A percentile compares a stretch with the other conserved stretches of the same genome.
phyloP scores from a whole-genome alignment of 1,140 invertebrate species.

The Drosophila bocki region DNA sequence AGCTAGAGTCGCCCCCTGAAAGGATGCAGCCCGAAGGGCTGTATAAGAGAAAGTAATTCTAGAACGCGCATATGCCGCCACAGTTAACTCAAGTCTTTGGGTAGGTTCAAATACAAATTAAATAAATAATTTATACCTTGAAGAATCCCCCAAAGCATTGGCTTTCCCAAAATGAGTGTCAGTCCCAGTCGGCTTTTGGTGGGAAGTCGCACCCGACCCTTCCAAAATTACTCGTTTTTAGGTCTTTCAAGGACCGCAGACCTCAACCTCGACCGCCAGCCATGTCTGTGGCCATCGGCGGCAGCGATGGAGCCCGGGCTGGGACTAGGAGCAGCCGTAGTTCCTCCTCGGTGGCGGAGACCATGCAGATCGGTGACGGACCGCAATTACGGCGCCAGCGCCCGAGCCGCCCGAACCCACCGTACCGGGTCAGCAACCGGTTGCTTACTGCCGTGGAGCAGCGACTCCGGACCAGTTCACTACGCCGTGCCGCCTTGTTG shows the following conservation, averaged over 20 bases:
- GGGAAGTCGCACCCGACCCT: background rate
- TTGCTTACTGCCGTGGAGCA: background rate
- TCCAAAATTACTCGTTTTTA: conserved; percentile 13
- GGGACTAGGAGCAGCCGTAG: conserved; percentile 9
- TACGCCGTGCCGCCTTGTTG: background rate
- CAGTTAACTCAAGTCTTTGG: background rate
- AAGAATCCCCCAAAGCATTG: background rate
- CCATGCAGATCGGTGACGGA: conserved; percentile 28
- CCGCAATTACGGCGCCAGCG: background rate
- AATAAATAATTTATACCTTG: background rate
- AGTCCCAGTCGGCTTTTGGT: conserved; percentile 15
- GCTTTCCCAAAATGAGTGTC: background rate
- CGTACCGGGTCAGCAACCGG: background rate
- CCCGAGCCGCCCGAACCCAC: background rate
- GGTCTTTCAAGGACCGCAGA: background rate
- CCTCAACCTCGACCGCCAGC: conserved; percentile 1
- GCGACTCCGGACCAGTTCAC: background rate
- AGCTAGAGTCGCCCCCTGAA: too few relatives aligned
- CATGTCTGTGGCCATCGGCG: conserved; percentile 6
- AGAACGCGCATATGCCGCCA: conserved; percentile 41
- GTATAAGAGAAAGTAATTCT: conserved; percentile 47
- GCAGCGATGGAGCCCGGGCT: background rate
- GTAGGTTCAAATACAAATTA: background rate
- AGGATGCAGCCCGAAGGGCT: too few relatives aligned
- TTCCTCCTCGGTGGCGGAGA: conserved; percentile 7